Evolutionary conservation across 2,888 invertebrate species (phyloP), one percentile per base, ranked within the genome.

Genomic region (Eupithecia dodoneata): DNA sequence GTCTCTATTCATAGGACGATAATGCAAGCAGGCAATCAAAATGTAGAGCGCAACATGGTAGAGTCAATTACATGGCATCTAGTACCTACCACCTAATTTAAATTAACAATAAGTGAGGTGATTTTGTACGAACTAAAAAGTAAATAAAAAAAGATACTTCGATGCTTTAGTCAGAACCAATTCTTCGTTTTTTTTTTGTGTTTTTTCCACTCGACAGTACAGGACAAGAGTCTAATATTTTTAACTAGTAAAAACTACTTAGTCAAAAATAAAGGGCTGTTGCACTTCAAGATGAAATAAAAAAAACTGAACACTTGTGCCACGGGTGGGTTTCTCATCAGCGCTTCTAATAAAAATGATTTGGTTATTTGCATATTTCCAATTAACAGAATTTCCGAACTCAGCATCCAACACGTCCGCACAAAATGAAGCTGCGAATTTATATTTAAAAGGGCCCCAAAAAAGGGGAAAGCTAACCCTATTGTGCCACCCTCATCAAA

Each of bases 401-500:
- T 76, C 76, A 82, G 76, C 83, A 73, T 73, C 72, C 74, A 76
- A 85, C 85, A 84, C 85, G 84, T 87, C 86, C 84, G 85, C 82
- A 83, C 86, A 84, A 87, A 88, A 88, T 78, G 81, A 87, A 85
- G 85, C 85, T 85, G 87, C 85, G 87, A 88, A 88, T 87, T 89
- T 87, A 88, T 90, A 89, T 91, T 91, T 89, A 88, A 90, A 91
- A 91, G 87, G 91, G 89, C 85, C 79, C 80, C 88, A 92, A 93
- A 93, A 91, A 88, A 87, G 87, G 93, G 92, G 92, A 94, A 93
- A 92, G 91, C 87, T 88, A 81, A 83, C 87, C 89, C 90, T 86
- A 91, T 91, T 91, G 90, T 91, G 87, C 89, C 89, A 90, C 93
- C 94, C 93, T 91, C 89, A 85, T 89, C 87, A 90, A 89, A 92